These are phyloP conservation scores for Pelvicachromis taeniatus DNA, from an alignment of 2,113 vertebrate species.

Conservation along the genomic window DNA sequence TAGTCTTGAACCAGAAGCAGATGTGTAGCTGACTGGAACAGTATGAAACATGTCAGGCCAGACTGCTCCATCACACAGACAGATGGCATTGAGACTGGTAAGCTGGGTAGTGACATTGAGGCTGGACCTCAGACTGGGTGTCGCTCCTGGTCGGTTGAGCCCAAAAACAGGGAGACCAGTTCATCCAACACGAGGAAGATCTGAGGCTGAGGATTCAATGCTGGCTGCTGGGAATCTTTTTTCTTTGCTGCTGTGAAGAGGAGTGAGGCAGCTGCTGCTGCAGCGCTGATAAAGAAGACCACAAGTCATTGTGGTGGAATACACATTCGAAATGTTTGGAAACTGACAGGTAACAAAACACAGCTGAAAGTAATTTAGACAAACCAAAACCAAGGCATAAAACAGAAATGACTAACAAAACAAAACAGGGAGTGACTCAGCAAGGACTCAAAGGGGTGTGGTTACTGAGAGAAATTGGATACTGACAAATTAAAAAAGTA, in stretches of 20 bases:
- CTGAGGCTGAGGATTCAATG: not conserved
- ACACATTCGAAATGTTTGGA: not conserved
- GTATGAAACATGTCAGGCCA: not conserved
- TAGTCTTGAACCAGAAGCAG: too few species aligned
- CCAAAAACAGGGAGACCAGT: not conserved
- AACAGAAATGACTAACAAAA: not conserved
- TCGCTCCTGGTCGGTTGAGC: not conserved
- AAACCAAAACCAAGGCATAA: not conserved
- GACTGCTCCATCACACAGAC: not conserved
- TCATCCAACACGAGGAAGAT: not conserved
- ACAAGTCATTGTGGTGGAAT: not conserved
- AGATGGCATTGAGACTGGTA: not conserved
- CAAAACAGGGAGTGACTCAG: not conserved
- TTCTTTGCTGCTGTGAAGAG: not conserved
- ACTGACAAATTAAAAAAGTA: not conserved
- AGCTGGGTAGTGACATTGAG: not conserved
- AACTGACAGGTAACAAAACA: not conserved
- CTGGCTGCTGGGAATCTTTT: not conserved
- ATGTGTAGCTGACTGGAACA: not conserved
- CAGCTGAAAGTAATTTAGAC: not conserved
- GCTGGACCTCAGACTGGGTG: not conserved
- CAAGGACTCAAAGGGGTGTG: not conserved
- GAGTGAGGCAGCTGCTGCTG: not conserved
- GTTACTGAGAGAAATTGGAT: not conserved
- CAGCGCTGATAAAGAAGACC: rapidly evolving